These are phyloP conservation scores for Pseudois nayaur DNA, from an alignment of 2,113 vertebrate genomes.

Conservation along the genomic window DNA sequence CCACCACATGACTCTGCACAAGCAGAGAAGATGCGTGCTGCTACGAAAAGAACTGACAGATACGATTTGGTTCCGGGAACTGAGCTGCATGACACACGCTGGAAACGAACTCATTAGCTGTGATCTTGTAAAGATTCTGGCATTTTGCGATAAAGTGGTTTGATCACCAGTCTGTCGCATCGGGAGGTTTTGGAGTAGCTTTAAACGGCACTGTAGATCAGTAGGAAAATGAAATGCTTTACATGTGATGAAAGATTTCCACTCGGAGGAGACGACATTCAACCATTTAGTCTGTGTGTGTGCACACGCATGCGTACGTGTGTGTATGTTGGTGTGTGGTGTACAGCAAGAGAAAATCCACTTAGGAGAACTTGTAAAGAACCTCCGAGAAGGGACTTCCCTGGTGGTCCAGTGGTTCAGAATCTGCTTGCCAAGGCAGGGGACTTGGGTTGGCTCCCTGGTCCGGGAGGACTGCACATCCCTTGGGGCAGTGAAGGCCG, in stretches of 20 bases:
- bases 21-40: not conserved
- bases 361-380: not conserved
- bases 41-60: not conserved
- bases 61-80: not conserved
- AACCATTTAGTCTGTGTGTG: not conserved
- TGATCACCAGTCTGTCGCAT: not conserved
- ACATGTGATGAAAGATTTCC: not conserved
- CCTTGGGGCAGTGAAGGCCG: not conserved
- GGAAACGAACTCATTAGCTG: constrained; percentile 30
- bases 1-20: not conserved
- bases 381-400: not conserved
- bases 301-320: accelerated
- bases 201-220: not conserved
- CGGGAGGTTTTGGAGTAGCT: constrained; percentile 8
- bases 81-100: not conserved
- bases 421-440: not conserved
- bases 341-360: not conserved
- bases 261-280: not conserved
- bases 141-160: not conserved
- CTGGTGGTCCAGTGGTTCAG: not conserved
- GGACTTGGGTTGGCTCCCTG: not conserved
- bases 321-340: accelerated
- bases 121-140: constrained; percentile 10
- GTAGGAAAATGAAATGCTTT: constrained; percentile 22
- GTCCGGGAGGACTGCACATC: not conserved